A percentile compares a stretch with the other conserved stretches of the same genome.
phyloP scores from a whole-genome alignment of 2,113 vertebrate species.

The Crocuta crocuta region DNA sequence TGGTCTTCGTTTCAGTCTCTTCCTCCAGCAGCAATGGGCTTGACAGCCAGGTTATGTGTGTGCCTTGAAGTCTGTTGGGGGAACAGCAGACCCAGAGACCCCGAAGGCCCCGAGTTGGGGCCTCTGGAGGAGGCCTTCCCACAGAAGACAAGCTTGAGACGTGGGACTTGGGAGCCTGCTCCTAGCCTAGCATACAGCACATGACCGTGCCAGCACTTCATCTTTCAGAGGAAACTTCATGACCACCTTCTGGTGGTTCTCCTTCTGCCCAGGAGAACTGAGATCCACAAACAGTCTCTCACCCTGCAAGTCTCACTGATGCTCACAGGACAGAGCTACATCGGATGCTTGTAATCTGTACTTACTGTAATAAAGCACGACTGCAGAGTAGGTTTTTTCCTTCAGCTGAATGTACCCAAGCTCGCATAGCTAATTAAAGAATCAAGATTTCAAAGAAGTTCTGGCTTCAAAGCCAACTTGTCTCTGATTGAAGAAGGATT shows the following conservation, averaged over 20 bases:
- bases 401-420: neutral
- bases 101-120: neutral
- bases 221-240: neutral
- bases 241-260: neutral
- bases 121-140: neutral
- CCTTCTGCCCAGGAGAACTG: neutral
- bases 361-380: neutral
- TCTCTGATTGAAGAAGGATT: neutral
- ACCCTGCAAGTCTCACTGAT: neutral
- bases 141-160: neutral
- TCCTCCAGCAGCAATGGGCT: neutral
- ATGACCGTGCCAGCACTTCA: neutral
- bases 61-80: neutral
- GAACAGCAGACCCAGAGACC: neutral
- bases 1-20: neutral
- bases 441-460: constrained; percentile 1
- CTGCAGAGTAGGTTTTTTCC: neutral
- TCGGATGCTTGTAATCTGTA: neutral
- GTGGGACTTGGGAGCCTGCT: neutral
- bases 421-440: neutral
- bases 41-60: neutral
- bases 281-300: neutral
- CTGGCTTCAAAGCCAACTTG: neutral
- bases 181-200: neutral
- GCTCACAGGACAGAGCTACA: neutral